Percentiles rank a stretch among this genome's conserved stretches.
Conservation (phyloP, 2,888 invertebrate genomes). For the Dasypogon diadema region DNA sequence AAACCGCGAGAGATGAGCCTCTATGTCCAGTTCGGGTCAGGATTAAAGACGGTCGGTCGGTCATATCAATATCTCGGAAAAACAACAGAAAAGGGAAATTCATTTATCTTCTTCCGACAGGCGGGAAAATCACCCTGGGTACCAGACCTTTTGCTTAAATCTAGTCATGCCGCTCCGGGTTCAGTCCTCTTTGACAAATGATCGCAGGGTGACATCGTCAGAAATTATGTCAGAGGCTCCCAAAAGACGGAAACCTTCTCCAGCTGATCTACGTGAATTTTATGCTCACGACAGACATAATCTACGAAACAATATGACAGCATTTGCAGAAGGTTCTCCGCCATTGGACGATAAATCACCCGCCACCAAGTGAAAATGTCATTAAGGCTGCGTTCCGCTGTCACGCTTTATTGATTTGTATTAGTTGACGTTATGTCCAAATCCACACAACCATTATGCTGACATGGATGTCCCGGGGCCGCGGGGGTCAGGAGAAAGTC, state of each 20-base stretch:
- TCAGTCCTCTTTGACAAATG: constrained; percentile 43
- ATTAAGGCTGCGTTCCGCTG: constrained; percentile 33
- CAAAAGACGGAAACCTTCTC: constrained; percentile 11
- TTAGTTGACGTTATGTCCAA: not conserved
- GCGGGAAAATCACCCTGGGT: constrained; percentile 28
- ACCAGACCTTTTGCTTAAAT: constrained; percentile 18
- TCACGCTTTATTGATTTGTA: constrained; percentile 46
- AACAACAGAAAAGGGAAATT: constrained; percentile 42
- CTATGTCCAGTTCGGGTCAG: not conserved
- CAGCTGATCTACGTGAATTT: constrained; percentile 25
- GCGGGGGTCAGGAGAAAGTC: not conserved
- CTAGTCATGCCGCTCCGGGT: constrained; percentile 27
- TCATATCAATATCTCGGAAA: constrained; percentile 20
- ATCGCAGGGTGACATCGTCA: constrained; percentile 32
- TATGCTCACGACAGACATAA: constrained; percentile 26
- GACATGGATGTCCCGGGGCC: not conserved
- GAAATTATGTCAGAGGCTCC: constrained; percentile 15
- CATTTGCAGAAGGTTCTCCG: constrained; percentile 17
- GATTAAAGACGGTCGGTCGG: constrained; percentile 1
- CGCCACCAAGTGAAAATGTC: constrained; percentile 35
- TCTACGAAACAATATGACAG: constrained; percentile 48
- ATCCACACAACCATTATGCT: constrained; percentile 1
- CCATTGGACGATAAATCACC: constrained; percentile 19
- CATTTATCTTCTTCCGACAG: constrained; percentile 37
- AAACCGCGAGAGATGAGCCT: not conserved